These are phyloP conservation scores for Belgica antarctica DNA, from an alignment of 2,888 invertebrate genomes.

Conservation along the genomic window DNA sequence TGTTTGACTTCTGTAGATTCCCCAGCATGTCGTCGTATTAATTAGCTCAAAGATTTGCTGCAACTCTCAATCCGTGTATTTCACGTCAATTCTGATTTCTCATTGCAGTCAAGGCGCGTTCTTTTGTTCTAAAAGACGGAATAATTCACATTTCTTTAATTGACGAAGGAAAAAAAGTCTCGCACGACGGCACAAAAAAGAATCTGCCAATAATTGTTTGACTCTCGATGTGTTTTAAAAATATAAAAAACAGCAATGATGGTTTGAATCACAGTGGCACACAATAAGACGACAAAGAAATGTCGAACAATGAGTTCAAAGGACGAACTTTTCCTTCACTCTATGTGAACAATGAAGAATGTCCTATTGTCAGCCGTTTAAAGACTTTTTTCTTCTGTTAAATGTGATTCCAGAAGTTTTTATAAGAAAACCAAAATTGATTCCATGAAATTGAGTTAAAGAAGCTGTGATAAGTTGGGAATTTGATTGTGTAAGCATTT, in stretches of 20 bases:
- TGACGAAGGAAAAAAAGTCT: neutral
- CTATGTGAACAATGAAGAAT: neutral
- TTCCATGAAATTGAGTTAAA: neutral
- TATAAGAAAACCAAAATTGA: constrained; percentile 23
- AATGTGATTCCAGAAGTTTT: neutral
- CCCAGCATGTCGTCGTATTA: constrained; percentile 40
- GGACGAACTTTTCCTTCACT: constrained; percentile 12
- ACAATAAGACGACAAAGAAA: constrained; percentile 20
- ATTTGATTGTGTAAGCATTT: too few relatives aligned
- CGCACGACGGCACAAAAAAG: constrained; percentile 17
- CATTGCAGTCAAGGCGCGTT: neutral
- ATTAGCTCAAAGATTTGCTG: constrained; percentile 33
- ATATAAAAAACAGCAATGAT: constrained; percentile 14
- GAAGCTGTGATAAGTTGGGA: too few relatives aligned
- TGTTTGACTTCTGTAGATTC: constrained; percentile 28
- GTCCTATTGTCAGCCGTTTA: constrained; percentile 10
- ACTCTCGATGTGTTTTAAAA: constrained; percentile 17
- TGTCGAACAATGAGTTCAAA: constrained; percentile 12
- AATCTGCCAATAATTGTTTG: constrained; percentile 41
- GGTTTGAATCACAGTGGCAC: neutral
- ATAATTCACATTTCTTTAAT: constrained; percentile 19
- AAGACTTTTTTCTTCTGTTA: neutral
- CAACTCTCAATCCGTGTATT: neutral
- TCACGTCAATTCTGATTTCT: constrained; percentile 14
- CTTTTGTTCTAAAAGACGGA: neutral